Evolutionary conservation across 2,797 vertebrate species (phyloP), one percentile per base, ranked within the genome.

Genomic region (Rhynchotus rufescens): DNA sequence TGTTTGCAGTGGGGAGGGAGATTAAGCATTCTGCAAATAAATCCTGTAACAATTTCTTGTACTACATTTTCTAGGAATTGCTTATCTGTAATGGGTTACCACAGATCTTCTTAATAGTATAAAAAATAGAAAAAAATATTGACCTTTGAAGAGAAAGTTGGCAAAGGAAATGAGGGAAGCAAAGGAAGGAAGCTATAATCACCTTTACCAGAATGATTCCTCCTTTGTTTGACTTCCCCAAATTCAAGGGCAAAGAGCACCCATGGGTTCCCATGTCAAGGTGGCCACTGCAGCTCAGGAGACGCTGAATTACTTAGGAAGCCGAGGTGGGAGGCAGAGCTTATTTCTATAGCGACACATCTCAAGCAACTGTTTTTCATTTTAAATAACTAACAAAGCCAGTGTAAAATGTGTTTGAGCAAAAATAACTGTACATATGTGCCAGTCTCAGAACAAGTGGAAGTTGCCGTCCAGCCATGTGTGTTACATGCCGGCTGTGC

Each of bases 381-480:
- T 80, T 91, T 4, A 54, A 77, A 61, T 84, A 74, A 82, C 68
- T 94, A 80, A 77, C 75, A 86, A 84, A 88, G 30, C 22, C 38
- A 38, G 52, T 68, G 47, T 74, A 74, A 90, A 91, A 90, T 89
- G 54, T 32, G 54, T 90, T 93, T 73, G 84, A 36, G 36, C 36
- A 40, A 40, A 40, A 40, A 40, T 40, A 40, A 40, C 40, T 40
- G 38, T 54, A 75, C 88, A 88, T 80, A 72, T 32, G n/a, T 80
- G 56, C 68, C 38, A 78, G 62, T 87, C 66, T 36, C 19, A 62
- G 13, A 22, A 42, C 85, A 75, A 12, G 38, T 4, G 4, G 44
- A 52, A 78, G 12, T 67, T 54, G 7, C n/a, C 22, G 32, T 57
- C 52, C 40, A 40, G 21, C 19, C 44, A 9, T 14, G 81, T 57